Conservation (phyloP, 1,140 invertebrate species). For the Trachymyrmex septentrionalis region DNA sequence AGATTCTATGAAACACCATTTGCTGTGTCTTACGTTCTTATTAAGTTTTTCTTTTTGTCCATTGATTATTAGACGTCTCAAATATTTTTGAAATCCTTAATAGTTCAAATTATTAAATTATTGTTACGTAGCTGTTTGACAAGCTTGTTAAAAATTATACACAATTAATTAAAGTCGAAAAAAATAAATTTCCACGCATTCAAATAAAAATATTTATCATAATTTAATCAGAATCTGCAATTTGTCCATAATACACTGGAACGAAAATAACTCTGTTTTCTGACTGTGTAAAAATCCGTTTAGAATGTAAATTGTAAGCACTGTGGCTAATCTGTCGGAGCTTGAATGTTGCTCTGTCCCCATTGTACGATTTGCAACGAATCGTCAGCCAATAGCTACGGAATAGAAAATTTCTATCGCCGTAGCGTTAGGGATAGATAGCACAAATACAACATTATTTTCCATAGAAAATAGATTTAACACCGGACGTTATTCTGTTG, state of each 20-base stretch:
- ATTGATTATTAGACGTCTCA: neutral
- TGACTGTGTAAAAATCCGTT: conserved; percentile 12
- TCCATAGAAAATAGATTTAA: conserved; percentile 51
- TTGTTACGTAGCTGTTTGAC: neutral
- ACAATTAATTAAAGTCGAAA: neutral
- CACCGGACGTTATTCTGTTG: conserved; percentile 66
- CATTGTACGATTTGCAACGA: conserved; percentile 74
- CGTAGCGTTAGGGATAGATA: conserved; percentile 26
- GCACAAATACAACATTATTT: conserved; percentile 35
- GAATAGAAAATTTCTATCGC: conserved; percentile 68
- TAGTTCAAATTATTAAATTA: conserved; percentile 20
- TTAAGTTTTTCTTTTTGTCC: neutral
- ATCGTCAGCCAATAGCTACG: conserved; percentile 66
- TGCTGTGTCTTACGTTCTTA: neutral
- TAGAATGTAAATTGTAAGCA: conserved; percentile 26
- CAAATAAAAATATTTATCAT: conserved; percentile 20
- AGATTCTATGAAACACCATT: neutral
- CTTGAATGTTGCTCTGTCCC: conserved; percentile 65
- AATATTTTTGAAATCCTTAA: neutral
- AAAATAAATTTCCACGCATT: neutral
- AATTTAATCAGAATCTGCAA: conserved; percentile 37
- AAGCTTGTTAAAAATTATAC: conserved; percentile 9
- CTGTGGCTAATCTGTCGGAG: conserved; percentile 7
- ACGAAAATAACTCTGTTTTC: conserved; percentile 18
- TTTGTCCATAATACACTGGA: neutral